phyloP scores from a whole-genome alignment of 2,888 invertebrate species.

The Heliconius erato region DNA sequence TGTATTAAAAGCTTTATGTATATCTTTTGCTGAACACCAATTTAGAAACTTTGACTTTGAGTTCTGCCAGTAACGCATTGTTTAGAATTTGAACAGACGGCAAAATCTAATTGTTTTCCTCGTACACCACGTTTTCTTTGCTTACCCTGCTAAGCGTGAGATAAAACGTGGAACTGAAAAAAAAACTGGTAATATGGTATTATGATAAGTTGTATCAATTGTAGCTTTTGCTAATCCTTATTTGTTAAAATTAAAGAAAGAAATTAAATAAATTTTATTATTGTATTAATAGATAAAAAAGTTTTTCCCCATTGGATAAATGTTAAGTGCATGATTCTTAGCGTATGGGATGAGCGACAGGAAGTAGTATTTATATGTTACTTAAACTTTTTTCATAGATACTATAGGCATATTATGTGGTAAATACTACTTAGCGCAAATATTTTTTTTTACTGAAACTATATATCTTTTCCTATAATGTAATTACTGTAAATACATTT shows the following conservation, averaged over 20 bases:
- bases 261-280: background rate
- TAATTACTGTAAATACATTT: no score
- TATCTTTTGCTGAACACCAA: no score
- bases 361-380: background rate
- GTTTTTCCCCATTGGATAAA: background rate
- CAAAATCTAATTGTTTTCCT: no score
- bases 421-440: background rate
- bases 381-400: background rate
- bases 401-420: background rate
- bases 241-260: background rate
- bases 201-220: no score
- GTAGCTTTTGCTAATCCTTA: no score
- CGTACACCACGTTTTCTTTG: no score
- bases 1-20: no score
- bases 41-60: background rate
- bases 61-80: background rate
- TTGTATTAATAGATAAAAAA: background rate
- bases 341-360: background rate
- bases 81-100: background rate
- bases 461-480: background rate
- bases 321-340: background rate
- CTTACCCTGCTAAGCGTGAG: no score
- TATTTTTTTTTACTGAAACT: background rate
- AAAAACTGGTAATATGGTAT: no score
- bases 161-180: no score